These are phyloP conservation scores for Neolamprologus cancellatus DNA, from an alignment of 2,113 vertebrate genomes.

Conservation along the genomic window DNA sequence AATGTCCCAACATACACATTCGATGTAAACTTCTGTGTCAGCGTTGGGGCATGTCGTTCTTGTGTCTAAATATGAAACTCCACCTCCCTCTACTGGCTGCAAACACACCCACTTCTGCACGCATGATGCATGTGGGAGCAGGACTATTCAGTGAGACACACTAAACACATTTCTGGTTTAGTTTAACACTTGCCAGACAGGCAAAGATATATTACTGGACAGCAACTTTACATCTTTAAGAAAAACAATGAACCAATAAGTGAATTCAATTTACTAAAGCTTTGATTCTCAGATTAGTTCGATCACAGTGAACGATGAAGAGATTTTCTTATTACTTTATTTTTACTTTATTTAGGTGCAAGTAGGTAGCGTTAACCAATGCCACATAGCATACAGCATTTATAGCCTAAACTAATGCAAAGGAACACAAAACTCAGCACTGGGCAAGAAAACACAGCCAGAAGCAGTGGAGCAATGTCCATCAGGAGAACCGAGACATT, in stretches of 20 bases:
- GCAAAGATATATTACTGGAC: not conserved
- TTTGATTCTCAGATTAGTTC: not conserved
- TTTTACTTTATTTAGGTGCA: not conserved
- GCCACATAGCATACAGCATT: accelerated
- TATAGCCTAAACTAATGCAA: not conserved
- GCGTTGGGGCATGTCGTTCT: not conserved
- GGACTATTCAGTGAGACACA: not conserved
- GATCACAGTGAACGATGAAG: not conserved
- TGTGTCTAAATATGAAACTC: not conserved
- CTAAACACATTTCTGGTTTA: not conserved
- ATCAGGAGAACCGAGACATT: not conserved
- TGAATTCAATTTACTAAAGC: not conserved
- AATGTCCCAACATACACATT: not conserved
- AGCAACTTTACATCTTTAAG: not conserved
- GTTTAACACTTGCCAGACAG: not conserved
- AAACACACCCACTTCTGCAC: not conserved
- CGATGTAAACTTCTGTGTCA: not conserved
- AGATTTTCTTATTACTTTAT: not conserved
- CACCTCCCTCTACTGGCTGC: constrained; percentile 37
- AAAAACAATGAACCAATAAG: not conserved
- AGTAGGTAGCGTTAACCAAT: accelerated
- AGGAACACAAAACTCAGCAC: not conserved
- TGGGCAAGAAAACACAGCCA: not conserved
- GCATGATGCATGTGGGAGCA: not conserved
- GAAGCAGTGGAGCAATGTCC: not conserved